Percentiles rank a stretch among this genome's conserved stretches.
Conservation (phyloP, 2,113 vertebrate genomes). For the Neotoma lepida region DNA sequence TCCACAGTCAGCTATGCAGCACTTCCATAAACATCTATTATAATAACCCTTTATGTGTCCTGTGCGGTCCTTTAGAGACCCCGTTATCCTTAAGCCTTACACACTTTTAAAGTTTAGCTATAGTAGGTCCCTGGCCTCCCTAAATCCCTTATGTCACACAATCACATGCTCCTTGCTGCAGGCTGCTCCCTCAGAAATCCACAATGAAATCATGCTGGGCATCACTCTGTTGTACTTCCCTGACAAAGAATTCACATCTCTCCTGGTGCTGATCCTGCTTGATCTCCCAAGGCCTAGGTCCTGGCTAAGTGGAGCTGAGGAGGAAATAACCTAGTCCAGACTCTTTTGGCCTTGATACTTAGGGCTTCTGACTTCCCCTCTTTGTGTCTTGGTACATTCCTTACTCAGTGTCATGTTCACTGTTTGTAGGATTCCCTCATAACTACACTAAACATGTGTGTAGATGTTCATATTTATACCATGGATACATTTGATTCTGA, state of each 20-base stretch:
- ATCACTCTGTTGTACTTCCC: not conserved
- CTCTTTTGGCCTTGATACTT: not conserved
- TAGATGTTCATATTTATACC: not conserved
- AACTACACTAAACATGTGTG: not conserved
- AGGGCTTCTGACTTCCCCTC: not conserved
- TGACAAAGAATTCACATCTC: not conserved
- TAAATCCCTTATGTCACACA: not conserved
- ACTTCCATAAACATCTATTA: no score
- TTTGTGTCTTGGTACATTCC: not conserved
- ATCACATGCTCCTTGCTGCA: not conserved
- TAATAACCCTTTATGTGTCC: not conserved
- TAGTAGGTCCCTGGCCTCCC: not conserved
- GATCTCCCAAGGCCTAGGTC: not conserved
- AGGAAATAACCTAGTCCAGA: not conserved
- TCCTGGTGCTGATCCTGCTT: not conserved
- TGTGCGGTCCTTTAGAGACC: not conserved
- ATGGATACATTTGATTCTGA: not conserved
- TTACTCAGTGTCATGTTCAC: not conserved
- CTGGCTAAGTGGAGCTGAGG: not conserved
- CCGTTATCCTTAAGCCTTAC: not conserved
- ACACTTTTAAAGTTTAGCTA: not conserved
- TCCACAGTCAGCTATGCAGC: not conserved
- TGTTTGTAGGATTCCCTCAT: not conserved
- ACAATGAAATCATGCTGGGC: not conserved
- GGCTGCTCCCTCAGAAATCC: not conserved